Base-by-base conservation (phyloP, 1,140 invertebrate genomes). In the Aradophagus sp. region DNA sequence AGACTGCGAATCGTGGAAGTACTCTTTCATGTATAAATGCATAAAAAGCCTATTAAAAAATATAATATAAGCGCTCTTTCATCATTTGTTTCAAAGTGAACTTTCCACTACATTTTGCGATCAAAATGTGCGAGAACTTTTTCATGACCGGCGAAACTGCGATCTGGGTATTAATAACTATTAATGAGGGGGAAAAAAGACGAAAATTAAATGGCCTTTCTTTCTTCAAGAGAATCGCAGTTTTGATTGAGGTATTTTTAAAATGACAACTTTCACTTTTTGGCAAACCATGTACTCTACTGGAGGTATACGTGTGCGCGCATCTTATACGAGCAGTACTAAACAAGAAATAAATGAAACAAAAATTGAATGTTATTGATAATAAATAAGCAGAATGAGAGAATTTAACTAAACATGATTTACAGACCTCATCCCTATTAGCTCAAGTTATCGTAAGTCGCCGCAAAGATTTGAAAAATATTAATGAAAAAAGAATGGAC, bases 331-430 rank as follows among this genome's bases (percentile, higher is more conserved):
- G 69, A 66, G 56, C 68, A 65, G 61, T 71, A 65, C 68, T 71
- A 71, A 65, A 66, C 68, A 65, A 65, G 61, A 72, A 72, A 61
- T 61, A 61, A 65, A 65, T 42, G 56, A 69, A 62, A 59, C n/a
- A n/a, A 62, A 59, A 69, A 66, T 50, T 73, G 70, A 73, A 73
- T 73, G 70, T 73, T 73, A 73, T 73, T 73, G 63, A 73, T 73
- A 72, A 66, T 72, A 72, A 72, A 72, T 72, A 73, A 63, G 56
- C 70, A 73, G 63, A 73, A 73, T 63, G 67, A 70, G 67, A 63
- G 58, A 73, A 56, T 4, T 67, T 73, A 63, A 73, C 67, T 62
- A 67, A 56, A 67, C 58, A 61, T 62, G n/a, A 69, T 69, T 61
- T n/a, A n/a, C n/a, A n/a, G 56, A 69, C 56, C 66, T 62, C 52